A percentile compares a stretch with the other conserved stretches of the same genome.
These are phyloP conservation scores for Chrysolophus pictus DNA, from an alignment of 2,797 vertebrate genomes.

Conservation along the genomic window DNA sequence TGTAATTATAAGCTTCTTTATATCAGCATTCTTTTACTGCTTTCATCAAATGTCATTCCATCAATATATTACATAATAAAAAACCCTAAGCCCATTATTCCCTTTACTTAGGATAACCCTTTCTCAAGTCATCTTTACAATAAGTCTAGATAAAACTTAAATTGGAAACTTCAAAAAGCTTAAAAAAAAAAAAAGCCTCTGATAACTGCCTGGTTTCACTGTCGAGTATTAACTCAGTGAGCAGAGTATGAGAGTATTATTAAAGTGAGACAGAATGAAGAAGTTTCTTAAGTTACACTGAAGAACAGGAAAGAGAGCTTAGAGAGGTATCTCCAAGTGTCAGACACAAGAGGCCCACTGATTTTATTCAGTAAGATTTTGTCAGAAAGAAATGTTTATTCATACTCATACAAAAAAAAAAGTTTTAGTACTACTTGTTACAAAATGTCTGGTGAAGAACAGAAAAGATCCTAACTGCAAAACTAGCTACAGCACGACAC, in stretches of 20 bases:
- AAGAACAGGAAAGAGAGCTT: neutral
- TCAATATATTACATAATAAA: neutral
- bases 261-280: neutral
- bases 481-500: neutral
- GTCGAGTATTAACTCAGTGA: neutral
- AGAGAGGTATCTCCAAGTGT: neutral
- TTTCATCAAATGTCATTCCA: neutral
- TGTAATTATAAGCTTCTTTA: neutral
- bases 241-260: neutral
- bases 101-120: neutral
- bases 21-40: neutral
- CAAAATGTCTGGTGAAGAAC: neutral
- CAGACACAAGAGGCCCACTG: neutral
- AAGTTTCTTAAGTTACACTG: neutral
- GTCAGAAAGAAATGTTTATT: neutral
- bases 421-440: too few species aligned
- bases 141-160: neutral
- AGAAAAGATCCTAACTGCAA: neutral
- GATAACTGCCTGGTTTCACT: neutral
- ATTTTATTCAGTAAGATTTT: neutral
- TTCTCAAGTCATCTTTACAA: neutral
- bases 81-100: neutral
- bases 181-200: neutral
- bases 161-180: neutral
- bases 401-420: neutral